These are phyloP conservation scores for Octodon degus DNA, from an alignment of 2,113 vertebrate genomes.

Conservation along the genomic window DNA sequence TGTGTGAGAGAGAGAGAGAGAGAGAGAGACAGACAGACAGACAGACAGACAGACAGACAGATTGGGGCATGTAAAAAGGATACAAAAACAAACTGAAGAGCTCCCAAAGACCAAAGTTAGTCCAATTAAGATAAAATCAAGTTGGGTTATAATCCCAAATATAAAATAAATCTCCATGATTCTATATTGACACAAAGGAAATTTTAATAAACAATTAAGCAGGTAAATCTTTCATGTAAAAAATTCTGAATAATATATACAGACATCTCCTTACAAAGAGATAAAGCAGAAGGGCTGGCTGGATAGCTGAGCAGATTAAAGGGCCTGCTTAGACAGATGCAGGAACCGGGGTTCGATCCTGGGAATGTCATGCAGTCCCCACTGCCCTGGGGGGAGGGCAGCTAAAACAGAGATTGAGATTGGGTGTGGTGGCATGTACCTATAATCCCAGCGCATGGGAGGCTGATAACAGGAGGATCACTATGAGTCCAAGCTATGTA, in stretches of 20 bases:
- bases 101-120: not conserved
- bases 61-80: not conserved
- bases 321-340: too few relatives aligned
- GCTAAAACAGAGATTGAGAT: too few relatives aligned
- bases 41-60: not conserved
- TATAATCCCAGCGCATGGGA: too few relatives aligned
- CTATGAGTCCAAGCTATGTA: too few relatives aligned
- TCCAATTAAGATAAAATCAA: not conserved
- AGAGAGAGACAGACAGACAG: too few relatives aligned
- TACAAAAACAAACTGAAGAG: not conserved
- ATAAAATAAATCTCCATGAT: not conserved
- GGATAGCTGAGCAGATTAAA: too few relatives aligned
- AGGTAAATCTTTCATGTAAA: not conserved
- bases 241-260: conserved; percentile 20
- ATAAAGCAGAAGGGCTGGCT: not conserved
- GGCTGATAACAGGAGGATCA: too few relatives aligned
- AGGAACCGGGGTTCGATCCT: too few relatives aligned
- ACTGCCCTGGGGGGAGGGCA: too few relatives aligned
- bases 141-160: not conserved
- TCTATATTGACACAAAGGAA: not conserved
- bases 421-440: too few relatives aligned
- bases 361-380: too few relatives aligned
- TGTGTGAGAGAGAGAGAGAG: too few relatives aligned
- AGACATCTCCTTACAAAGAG: not conserved
- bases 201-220: not conserved